A percentile compares a stretch with the other conserved stretches of the same genome.
phyloP scores from a whole-genome alignment of 2,888 invertebrate genomes.

The Lycocerus yunnanus region DNA sequence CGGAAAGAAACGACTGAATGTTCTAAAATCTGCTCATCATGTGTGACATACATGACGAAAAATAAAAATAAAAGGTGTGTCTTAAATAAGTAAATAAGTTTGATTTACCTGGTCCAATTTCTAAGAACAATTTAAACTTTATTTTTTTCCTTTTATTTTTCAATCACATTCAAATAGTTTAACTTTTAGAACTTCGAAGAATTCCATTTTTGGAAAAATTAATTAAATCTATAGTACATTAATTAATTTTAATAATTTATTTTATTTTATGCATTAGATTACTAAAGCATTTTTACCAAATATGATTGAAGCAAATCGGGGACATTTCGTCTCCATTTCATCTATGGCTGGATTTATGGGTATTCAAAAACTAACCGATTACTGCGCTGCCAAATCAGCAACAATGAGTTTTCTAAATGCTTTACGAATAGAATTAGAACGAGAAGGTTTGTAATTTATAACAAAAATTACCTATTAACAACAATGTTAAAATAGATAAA shows the following conservation, averaged over 20 bases:
- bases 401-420: slow-evolving; percentile 74
- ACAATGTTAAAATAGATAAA: neutral
- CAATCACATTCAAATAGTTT: too few relatives aligned
- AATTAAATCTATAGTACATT: too few relatives aligned
- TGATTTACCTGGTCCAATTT: too few relatives aligned
- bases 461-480: neutral
- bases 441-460: slow-evolving; percentile 57
- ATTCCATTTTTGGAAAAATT: too few relatives aligned
- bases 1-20: too few relatives aligned
- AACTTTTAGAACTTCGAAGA: too few relatives aligned
- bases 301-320: slow-evolving; percentile 81
- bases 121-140: too few relatives aligned
- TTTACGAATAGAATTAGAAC: slow-evolving; percentile 64
- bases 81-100: too few relatives aligned
- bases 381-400: slow-evolving; percentile 89
- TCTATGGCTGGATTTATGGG: slow-evolving; percentile 72
- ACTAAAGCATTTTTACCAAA: slow-evolving; percentile 84
- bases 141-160: too few relatives aligned
- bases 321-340: slow-evolving; percentile 88
- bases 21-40: too few relatives aligned
- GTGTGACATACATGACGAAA: too few relatives aligned
- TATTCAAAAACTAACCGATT: slow-evolving; percentile 79
- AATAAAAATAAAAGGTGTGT: too few relatives aligned
- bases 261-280: slow-evolving; percentile 67
- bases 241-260: neutral